These are phyloP conservation scores for Geotrupes spiniger DNA, from an alignment of 2,888 invertebrate genomes.

Conservation along the genomic window DNA sequence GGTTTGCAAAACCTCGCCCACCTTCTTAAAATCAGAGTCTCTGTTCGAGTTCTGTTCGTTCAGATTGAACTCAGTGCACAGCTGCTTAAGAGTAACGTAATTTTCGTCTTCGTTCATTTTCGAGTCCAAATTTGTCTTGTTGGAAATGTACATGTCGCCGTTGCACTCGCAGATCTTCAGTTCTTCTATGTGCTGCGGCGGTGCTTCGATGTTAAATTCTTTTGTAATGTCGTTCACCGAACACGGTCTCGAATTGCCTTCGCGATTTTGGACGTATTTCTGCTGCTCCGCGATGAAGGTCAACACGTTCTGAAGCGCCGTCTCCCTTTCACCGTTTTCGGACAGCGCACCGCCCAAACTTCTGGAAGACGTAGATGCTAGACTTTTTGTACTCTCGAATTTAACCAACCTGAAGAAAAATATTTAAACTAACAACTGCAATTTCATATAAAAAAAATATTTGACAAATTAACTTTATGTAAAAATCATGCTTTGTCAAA, in stretches of 20 bases:
- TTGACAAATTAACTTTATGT: no score
- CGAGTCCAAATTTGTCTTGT: slow-evolving; percentile 25
- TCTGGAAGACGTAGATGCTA: slow-evolving; percentile 71
- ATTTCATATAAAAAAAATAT: no score
- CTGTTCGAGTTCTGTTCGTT: slow-evolving; percentile 36
- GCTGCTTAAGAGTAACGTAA: slow-evolving; percentile 48
- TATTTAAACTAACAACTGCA: no score
- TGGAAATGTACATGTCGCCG: slow-evolving; percentile 27
- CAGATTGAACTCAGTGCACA: slow-evolving; percentile 43
- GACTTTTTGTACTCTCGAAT: slow-evolving; percentile 76
- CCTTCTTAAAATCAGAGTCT: slow-evolving; percentile 20
- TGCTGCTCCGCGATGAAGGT: slow-evolving; percentile 76
- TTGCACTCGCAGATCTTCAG: slow-evolving; percentile 35
- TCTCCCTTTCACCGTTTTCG: slow-evolving; percentile 63
- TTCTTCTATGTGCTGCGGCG: slow-evolving; percentile 50
- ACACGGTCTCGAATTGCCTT: slow-evolving; percentile 57
- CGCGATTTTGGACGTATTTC: slow-evolving; percentile 63
- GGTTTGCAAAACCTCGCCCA: slow-evolving; percentile 33
- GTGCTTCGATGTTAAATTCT: slow-evolving; percentile 56
- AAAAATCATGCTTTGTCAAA: no score
- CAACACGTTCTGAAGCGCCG: slow-evolving; percentile 69
- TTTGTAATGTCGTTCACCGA: slow-evolving; percentile 48
- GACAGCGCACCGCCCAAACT: slow-evolving; percentile 58
- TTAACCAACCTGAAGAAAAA: slow-evolving; percentile 62
- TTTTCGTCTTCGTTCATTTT: slow-evolving; percentile 41